Percentiles rank a stretch among this genome's conserved stretches.
These are phyloP conservation scores for Tamias sibiricus DNA, from an alignment of 2,113 vertebrate species.

Conservation along the genomic window DNA sequence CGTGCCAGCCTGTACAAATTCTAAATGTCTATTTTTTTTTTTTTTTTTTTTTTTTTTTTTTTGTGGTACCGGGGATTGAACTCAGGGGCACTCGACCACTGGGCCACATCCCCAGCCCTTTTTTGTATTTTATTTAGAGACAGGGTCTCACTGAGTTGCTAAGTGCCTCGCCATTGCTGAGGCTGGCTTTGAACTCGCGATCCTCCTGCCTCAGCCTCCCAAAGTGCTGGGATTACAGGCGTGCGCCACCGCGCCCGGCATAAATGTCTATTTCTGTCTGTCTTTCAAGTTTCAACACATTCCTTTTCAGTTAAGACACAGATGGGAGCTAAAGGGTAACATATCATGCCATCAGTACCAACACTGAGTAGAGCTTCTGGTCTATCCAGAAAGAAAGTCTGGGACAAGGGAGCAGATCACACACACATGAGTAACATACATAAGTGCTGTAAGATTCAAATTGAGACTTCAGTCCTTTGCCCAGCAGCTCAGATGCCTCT, in stretches of 20 bases:
- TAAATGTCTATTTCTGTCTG: not conserved
- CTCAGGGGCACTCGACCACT: no score
- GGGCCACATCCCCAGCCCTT: no score
- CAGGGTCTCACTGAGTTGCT: no score
- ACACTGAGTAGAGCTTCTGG: not conserved
- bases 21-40: not conserved
- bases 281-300: not conserved
- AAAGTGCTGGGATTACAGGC: no score
- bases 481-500: not conserved
- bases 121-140: no score
- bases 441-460: not conserved
- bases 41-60: no score
- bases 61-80: no score
- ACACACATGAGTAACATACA: rapidly evolving
- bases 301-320: not conserved
- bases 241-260: no score
- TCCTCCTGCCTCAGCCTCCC: no score
- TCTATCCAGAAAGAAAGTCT: not conserved
- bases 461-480: not conserved
- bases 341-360: not conserved
- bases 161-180: no score
- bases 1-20: not conserved
- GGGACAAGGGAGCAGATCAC: not conserved
- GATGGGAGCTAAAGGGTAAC: not conserved
- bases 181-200: no score